Base-by-base conservation (phyloP, 1,140 invertebrate species). In the Drosophila orena region DNA sequence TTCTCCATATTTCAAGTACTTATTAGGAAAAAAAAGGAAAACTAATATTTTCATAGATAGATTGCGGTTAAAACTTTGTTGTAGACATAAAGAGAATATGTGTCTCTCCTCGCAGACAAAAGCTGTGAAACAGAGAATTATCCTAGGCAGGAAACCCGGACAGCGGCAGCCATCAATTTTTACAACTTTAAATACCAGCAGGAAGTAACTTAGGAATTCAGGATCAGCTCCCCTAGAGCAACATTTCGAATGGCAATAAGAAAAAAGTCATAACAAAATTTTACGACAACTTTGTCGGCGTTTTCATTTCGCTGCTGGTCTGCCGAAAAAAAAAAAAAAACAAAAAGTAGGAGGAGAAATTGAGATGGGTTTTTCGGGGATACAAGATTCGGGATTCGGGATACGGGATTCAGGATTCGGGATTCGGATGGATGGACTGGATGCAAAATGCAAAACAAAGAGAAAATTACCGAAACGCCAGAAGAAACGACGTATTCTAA, bases 221-320 rank as follows among this genome's bases (percentile, higher is more conserved):
- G 15, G 43, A 37, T 59, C 62, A 46, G 22, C 70, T 35, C 44
- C 52, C 72, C 72, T n/a, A 59, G 72, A 69, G 44, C 61, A 77
- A 68, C 77, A 76, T 77, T 88, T 76, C 70, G 65, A 88, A 86
- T 64, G 70, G 84, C 83, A 88, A 88, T 88, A 89, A 88, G 79
- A 88, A 88, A 89, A 75, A 89, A 88, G 84, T 88, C 84, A 84
- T 88, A 88, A 88, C 79, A 89, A 88, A 88, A 88, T 88, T 88
- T 88, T 88, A 88, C 84, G 84, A 88, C 84, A 89, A 83, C 76
- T 89, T 89, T 89, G 83, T 76, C 72, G 85, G 83, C 83, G 78
- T 62, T 69, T 79, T 85, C 81, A 83, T 81, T 81, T 73, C 55
- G 62, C 66, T 70, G 42, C 22, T 30, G 53, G 30, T 46, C 24